Conservation (phyloP, 1,140 invertebrate genomes). For the Solenopsis fugax region DNA sequence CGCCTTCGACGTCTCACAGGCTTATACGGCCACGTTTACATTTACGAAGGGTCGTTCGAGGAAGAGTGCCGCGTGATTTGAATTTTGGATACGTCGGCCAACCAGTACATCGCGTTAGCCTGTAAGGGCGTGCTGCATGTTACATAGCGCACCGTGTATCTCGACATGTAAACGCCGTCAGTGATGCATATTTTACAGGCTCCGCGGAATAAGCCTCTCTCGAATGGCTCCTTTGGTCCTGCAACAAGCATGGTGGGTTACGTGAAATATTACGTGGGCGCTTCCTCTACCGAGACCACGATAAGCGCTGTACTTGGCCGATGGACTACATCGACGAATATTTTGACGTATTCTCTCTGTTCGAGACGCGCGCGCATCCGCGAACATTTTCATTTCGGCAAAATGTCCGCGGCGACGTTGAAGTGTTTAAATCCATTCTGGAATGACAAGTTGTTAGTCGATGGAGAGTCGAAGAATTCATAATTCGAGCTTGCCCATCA, state of each 20-base stretch:
- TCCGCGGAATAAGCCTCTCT: constrained; percentile 58
- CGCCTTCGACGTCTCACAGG: constrained; percentile 28
- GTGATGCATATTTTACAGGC: constrained; percentile 64
- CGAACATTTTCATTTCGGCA: constrained; percentile 10
- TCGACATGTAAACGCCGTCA: constrained; percentile 23
- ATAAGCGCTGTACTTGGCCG: constrained; percentile 24
- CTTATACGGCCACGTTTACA: constrained; percentile 37
- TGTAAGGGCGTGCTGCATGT: constrained; percentile 39
- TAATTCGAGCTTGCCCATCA: neutral
- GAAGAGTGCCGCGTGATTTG: constrained; percentile 66
- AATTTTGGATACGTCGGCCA: constrained; percentile 66
- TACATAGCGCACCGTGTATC: constrained; percentile 39
- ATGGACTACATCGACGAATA: constrained; percentile 12
- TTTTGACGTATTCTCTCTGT: neutral
- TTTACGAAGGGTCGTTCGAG: constrained; percentile 47
- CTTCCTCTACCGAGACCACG: neutral
- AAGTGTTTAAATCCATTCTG: constrained; percentile 2
- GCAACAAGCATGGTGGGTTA: neutral
- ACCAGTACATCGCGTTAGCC: constrained; percentile 48
- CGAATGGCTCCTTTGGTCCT: constrained; percentile 51
- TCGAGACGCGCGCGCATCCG: neutral
- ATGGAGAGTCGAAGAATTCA: constrained; percentile 9
- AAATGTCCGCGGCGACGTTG: constrained; percentile 17
- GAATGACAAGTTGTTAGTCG: neutral
- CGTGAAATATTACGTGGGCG: constrained; percentile 46